Conservation (phyloP, 2,113 vertebrate genomes). For the Clarias batrachus region DNA sequence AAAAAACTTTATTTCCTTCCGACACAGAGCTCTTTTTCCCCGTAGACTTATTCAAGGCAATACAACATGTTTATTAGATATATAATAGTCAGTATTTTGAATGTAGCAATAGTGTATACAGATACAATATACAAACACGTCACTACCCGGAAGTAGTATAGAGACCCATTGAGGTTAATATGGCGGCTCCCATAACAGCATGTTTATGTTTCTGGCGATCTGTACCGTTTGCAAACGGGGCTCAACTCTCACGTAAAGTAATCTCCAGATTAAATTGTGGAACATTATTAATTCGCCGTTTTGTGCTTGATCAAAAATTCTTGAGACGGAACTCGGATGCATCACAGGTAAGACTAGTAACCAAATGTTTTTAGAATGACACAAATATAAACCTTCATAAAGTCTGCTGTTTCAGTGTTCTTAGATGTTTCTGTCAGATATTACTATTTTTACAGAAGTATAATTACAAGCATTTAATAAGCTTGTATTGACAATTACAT, state of each 20-base stretch:
- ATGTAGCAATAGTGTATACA: not conserved
- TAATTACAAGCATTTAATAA: no score
- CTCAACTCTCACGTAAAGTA: not conserved
- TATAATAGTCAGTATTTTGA: not conserved
- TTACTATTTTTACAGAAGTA: no score
- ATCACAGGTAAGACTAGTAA: conserved; percentile 55
- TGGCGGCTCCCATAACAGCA: conserved; percentile 61
- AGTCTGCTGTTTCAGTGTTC: no score
- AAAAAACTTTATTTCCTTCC: no score
- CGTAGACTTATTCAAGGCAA: not conserved
- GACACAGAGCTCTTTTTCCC: no score
- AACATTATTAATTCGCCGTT: not conserved
- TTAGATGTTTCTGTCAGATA: no score
- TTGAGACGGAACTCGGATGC: conserved; percentile 23
- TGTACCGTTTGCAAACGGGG: not conserved
- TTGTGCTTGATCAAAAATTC: conserved; percentile 20
- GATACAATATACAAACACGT: not conserved
- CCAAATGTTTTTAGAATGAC: no score
- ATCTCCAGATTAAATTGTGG: not conserved
- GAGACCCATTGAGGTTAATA: conserved; percentile 41
- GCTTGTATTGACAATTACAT: no score
- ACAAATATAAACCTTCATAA: no score
- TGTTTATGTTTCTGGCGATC: conserved; percentile 38
- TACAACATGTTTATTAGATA: not conserved
- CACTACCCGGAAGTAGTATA: not conserved